A percentile compares a stretch with the other conserved stretches of the same genome.
Conservation (phyloP, 2,797 vertebrate genomes). For the Sebastes ruberrimus region DNA sequence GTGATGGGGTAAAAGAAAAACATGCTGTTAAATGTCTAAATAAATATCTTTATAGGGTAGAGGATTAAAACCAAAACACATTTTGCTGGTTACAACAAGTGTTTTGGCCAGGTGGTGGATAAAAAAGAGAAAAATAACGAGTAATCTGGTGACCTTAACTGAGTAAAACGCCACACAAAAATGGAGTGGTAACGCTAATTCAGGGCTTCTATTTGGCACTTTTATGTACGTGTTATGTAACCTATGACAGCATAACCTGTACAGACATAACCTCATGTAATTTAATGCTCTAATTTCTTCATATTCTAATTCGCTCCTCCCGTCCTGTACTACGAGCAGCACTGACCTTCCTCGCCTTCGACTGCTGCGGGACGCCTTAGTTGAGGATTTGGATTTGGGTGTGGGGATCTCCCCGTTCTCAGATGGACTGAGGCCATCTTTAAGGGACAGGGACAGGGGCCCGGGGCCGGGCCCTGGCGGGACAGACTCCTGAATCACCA, state of each 20-base stretch:
- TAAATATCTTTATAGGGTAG: background rate
- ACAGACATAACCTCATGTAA: background rate
- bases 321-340: background rate
- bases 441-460: constrained; percentile 84
- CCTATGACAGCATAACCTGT: background rate
- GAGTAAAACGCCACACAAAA: constrained; percentile 1
- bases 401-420: constrained; percentile 91
- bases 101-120: background rate
- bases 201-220: background rate
- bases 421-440: constrained; percentile 88
- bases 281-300: background rate
- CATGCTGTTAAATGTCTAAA: background rate
- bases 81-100: background rate
- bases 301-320: background rate
- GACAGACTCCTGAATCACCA: constrained; percentile 93
- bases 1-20: background rate
- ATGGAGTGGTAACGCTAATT: background rate
- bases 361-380: constrained; percentile 86
- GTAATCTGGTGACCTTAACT: background rate
- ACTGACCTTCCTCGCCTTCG: constrained; percentile 90
- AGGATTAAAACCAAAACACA: background rate
- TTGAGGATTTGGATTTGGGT: constrained; percentile 88
- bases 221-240: background rate
- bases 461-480: constrained; percentile 78
- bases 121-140: background rate